A percentile compares a stretch with the other conserved stretches of the same genome.
phyloP scores from a whole-genome alignment of 2,113 vertebrate genomes.

The Thermophis baileyi region DNA sequence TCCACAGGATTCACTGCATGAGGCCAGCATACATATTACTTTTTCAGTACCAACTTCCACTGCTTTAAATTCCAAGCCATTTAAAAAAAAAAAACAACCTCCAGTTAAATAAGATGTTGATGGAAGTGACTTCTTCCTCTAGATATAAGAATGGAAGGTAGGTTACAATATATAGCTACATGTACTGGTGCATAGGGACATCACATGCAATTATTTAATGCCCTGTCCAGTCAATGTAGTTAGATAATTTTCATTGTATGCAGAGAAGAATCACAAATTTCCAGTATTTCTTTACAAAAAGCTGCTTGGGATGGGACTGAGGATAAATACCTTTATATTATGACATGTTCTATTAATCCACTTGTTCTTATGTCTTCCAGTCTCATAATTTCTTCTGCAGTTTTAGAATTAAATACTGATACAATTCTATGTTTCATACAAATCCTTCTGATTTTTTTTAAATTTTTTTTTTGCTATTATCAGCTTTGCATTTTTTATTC shows the following conservation, averaged over 20 bases:
- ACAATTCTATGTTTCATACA: not conserved
- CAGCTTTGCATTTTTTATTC: not conserved
- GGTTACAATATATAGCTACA: not conserved
- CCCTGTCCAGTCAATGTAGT: not conserved
- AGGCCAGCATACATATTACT: too few relatives aligned
- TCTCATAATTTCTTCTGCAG: not conserved
- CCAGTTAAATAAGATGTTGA: not conserved
- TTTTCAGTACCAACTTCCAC: not conserved
- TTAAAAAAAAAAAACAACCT: not conserved
- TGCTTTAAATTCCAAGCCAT: not conserved
- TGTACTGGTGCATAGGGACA: not conserved
- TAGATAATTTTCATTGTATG: constrained; percentile 5
- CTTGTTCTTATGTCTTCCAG: not conserved
- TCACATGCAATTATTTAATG: not conserved
- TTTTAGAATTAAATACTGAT: not conserved
- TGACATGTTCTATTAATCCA: not conserved
- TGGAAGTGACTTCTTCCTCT: not conserved
- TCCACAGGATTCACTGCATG: not conserved
- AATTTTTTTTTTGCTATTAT: not conserved
- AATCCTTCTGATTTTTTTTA: not conserved
- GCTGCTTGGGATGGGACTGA: not conserved
- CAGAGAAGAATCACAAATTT: not conserved
- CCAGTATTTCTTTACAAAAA: not conserved
- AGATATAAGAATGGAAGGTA: not conserved
- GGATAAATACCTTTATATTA: not conserved